Evolutionary conservation across 2,113 vertebrate genomes (phyloP).

Genomic region (Sorex fumeus): DNA sequence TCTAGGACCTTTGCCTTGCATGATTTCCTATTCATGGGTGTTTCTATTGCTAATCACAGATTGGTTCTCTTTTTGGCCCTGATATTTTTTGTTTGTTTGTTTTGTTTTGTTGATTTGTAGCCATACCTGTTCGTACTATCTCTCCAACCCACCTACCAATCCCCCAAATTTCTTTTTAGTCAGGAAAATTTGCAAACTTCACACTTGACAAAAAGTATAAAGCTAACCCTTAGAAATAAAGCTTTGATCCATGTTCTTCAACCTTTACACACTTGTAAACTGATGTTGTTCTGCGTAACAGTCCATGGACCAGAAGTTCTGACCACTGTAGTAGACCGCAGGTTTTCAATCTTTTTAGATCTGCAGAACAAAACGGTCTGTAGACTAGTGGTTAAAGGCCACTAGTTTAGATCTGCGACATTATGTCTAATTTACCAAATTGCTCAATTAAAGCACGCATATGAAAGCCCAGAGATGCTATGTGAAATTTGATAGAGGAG

Average conservation of each 20-base stretch:
- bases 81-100: background rate
- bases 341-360: too few relatives aligned
- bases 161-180: background rate
- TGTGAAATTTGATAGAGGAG: background rate
- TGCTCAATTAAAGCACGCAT: background rate
- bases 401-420: background rate
- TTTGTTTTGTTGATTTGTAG: too few relatives aligned
- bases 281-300: too few relatives aligned
- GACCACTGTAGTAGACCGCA: too few relatives aligned
- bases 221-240: slow-evolving; percentile 13
- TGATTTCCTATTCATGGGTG: background rate
- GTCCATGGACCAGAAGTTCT: too few relatives aligned
- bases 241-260: background rate
- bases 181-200: background rate
- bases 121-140: too few relatives aligned
- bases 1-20: background rate
- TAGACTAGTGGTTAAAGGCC: too few relatives aligned
- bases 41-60: background rate
- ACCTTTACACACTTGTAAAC: too few relatives aligned
- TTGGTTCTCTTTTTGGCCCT: background rate
- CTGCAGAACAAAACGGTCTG: too few relatives aligned
- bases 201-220: background rate
- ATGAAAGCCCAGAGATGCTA: background rate
- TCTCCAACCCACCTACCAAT: background rate
- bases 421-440: background rate